Conservation (phyloP, 2,797 vertebrate species). For the Molossus alvarezi region DNA sequence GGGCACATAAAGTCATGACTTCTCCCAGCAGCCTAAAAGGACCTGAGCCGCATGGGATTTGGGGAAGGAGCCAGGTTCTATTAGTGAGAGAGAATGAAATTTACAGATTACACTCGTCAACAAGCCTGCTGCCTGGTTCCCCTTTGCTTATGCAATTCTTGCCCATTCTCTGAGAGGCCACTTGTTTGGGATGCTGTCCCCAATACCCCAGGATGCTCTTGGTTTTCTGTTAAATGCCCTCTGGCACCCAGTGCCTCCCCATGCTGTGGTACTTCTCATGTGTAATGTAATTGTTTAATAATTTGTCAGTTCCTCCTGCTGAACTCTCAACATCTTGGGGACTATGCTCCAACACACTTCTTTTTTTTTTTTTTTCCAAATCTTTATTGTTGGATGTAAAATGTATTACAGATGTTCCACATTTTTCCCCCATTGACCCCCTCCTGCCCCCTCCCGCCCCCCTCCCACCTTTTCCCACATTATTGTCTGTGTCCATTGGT, state of each 20-base stretch:
- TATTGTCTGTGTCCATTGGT: too few species aligned
- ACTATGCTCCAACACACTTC: background rate
- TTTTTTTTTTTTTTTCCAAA: too few species aligned
- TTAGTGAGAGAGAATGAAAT: background rate
- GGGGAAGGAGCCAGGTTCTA: background rate
- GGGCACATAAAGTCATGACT: background rate
- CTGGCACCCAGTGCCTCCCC: background rate
- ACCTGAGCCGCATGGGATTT: background rate
- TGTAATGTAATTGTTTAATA: background rate
- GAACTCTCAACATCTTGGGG: background rate
- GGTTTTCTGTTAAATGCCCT: background rate
- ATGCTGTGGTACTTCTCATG: background rate
- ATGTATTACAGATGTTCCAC: too few species aligned
- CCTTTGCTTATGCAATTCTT: background rate
- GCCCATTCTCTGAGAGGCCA: background rate
- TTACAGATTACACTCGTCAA: fast-evolving
- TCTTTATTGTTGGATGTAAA: too few species aligned
- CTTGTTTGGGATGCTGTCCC: background rate
- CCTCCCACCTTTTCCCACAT: too few species aligned
- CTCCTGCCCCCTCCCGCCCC: too few species aligned
- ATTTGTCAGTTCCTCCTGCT: background rate
- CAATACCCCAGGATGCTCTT: background rate
- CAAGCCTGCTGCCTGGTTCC: background rate
- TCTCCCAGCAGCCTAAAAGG: background rate
- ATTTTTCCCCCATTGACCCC: too few species aligned